Base-by-base conservation (phyloP, 2,888 invertebrate species). In the Pollenia amentaria region DNA sequence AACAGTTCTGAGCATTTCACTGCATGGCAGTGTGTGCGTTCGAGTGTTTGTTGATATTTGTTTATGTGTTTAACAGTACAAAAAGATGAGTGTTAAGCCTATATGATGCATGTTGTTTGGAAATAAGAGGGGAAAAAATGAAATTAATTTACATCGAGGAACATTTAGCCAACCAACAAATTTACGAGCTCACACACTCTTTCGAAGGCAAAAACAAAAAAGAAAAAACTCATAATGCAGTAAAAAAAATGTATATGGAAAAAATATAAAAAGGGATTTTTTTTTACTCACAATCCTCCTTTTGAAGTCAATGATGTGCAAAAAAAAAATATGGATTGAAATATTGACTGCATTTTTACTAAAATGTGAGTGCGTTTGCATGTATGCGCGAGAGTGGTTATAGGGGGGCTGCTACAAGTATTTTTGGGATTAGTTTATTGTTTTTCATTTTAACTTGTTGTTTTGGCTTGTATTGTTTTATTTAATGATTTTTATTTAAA, bases 71-170 rank as follows among this genome's bases (percentile, higher is more conserved):
- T 70, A 40, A 29, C 11, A 55, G 12, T 67, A 14, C 29, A 16
- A 78, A 10, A 4, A 14, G 77, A 67, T 18, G 38, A 67, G 67
- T 75, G 46, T 81, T 67, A 51, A 65, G 73, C 73, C 81, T 75
- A 67, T 16, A 29, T n/a, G n/a, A n/a, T n/a, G n/a, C 29, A 29
- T 29, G 29, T 29, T 6, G 29, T 29, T 29, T 6, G 29, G 29
- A 3, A 29, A 29, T 29, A 29, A 65, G 10, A 12, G 53, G 10
- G 9, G 14, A 44, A 48, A 60, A 38, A 72, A 72, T 29, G 12
- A 57, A 53, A 65, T 51, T 57, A 29, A 46, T 65, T 81, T 75
- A 40, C 46, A 73, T 29, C 29, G 29, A 29, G 29, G 29, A 29
- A 29, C 29, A 29, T 29, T 29, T 29, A 29, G 29, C 11, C 55